Percentiles rank a stretch among this genome's conserved stretches.
Evolutionary conservation across 2,888 invertebrate genomes (phyloP).

Genomic region (Pterobdella sp.): DNA sequence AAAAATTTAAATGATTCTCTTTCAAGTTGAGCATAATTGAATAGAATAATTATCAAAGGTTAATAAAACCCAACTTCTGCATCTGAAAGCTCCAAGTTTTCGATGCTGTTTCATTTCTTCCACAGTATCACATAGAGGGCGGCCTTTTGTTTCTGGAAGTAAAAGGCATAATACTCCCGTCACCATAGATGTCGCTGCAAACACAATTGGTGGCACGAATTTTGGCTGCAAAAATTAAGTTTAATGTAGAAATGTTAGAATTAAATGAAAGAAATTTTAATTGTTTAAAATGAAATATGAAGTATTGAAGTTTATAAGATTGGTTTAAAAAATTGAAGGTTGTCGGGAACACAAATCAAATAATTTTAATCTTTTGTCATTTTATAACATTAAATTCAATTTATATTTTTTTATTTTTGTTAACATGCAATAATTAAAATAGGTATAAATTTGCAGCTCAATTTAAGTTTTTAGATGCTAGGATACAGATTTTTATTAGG

Average conservation of each 20-base stretch:
- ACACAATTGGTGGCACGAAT: slow-evolving; percentile 15
- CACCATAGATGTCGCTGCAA: slow-evolving; percentile 17
- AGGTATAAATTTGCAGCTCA: too few species aligned
- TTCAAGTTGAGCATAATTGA: too few species aligned
- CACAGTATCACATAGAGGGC: slow-evolving; percentile 23
- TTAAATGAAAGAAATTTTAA: neutral
- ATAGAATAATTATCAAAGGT: too few species aligned
- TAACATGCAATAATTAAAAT: too few species aligned
- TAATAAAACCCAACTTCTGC: too few species aligned
- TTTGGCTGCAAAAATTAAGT: neutral
- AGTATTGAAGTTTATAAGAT: neutral
- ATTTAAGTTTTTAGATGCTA: too few species aligned
- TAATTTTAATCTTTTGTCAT: neutral
- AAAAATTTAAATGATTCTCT: too few species aligned
- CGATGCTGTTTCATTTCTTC: slow-evolving; percentile 20
- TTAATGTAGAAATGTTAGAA: neutral
- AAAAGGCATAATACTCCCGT: slow-evolving; percentile 13
- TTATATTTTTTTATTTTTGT: too few species aligned
- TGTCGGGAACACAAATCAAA: neutral
- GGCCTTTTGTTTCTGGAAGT: slow-evolving; percentile 27
- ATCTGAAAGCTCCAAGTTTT: slow-evolving; percentile 2
- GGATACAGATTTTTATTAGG: too few species aligned
- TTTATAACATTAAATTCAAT: too few species aligned
- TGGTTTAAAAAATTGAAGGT: neutral
- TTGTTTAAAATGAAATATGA: neutral